Evolutionary conservation across 1,140 invertebrate species (phyloP), one percentile per base, ranked within the genome.

Genomic region (Reticulitermes speratus): DNA sequence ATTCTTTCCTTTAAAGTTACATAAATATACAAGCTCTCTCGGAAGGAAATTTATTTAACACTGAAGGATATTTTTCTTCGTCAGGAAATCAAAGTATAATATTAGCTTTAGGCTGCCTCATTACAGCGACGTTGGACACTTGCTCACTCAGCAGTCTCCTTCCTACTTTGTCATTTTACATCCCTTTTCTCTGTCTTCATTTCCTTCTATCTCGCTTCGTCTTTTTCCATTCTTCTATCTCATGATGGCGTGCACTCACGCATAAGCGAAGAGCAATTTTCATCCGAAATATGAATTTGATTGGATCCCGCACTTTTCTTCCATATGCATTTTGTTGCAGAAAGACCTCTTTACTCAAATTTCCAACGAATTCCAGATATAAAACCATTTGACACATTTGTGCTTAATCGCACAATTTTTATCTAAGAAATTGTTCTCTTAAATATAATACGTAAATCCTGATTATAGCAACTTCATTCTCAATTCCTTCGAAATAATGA

Each of bases 281-380:
- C 65, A 75, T 75, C 14, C 65, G 65, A 75, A 75, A n/a, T 75
- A 30, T 75, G 65, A 75, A 75, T 75, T 75, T 75, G 65, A 30
- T 30, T 75, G 25, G 65, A 75, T n/a, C 16, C 65, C 52, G 19
- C 19, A 75, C 8, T 75, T 75, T 25, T n/a, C 65, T 9, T 75
- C 65, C 12, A 30, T 6, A 25, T 30, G 25, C 65, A 19, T 55
- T 8, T 75, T 75, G 65, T 75, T 11, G 65, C n/a, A 75, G 65
- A 23, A 48, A 16, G 45, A 55, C 14, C 25, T 75, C 65, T 75
- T 12, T 75, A 75, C 25, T 25, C 7, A 1, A 6, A 75, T 75
- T 30, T 75, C 7, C 65, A n/a, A 75, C 25, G 14, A 75, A 25
- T n/a, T 0, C n/a, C 65, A 19, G 19, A 48, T 12, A 11, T 11